Evolutionary conservation across 1,140 invertebrate species (phyloP).

Genomic region (Drosophila setifemur): DNA sequence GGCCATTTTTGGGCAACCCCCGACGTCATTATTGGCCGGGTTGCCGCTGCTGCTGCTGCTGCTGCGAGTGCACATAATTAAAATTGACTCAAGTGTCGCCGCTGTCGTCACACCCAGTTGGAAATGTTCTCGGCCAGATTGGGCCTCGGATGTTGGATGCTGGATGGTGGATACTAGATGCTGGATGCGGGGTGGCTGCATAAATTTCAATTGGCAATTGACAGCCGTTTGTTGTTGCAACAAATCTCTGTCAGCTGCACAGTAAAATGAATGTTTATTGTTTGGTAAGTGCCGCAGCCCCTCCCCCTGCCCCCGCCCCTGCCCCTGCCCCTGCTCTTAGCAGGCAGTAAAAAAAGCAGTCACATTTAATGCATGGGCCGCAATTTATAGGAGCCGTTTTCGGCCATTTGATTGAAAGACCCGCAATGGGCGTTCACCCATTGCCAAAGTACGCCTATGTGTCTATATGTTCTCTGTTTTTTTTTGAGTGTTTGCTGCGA

Average conservation of each 20-base stretch:
- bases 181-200: conserved; percentile 32
- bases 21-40: conserved; percentile 72
- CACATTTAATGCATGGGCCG: conserved; percentile 65
- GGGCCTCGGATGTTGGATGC: neutral
- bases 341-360: conserved; percentile 20
- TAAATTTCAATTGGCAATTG: conserved; percentile 68
- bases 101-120: conserved; percentile 72
- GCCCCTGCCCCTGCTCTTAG: too few species aligned
- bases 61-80: conserved; percentile 69
- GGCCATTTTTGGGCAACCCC: conserved; percentile 73
- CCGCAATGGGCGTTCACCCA: conserved; percentile 67
- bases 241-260: conserved; percentile 73
- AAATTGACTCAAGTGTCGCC: conserved; percentile 75
- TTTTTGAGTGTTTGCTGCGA: conserved; percentile 22
- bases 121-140: conserved; percentile 33
- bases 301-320: too few species aligned
- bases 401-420: conserved; percentile 71
- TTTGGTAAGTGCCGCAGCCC: conserved; percentile 69
- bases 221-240: conserved; percentile 60
- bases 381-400: conserved; percentile 76
- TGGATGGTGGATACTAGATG: neutral
- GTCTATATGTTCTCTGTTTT: conserved; percentile 16
- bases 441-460: conserved; percentile 34
- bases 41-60: too few species aligned
- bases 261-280: conserved; percentile 79